Conservation (phyloP, 2,113 vertebrate genomes). For the Kryptolebias marmoratus region DNA sequence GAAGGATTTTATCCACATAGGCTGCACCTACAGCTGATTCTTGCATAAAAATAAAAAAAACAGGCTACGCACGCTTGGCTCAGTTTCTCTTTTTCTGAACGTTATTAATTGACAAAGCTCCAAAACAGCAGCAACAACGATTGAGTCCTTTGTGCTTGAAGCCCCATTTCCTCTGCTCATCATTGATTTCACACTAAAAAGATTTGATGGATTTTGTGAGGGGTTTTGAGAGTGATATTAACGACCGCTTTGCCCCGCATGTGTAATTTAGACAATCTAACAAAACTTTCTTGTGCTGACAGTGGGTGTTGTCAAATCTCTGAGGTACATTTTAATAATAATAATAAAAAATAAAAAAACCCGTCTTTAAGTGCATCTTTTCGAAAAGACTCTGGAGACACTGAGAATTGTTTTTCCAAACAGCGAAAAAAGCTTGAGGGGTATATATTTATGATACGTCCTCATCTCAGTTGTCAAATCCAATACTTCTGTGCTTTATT, state of each 20-base stretch:
- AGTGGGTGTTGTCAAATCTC: constrained; percentile 8
- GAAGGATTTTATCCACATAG: constrained; percentile 6
- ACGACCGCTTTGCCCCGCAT: not conserved
- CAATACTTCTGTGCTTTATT: constrained; percentile 10
- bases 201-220: constrained; percentile 4
- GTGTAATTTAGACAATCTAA: constrained; percentile 22
- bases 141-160: not conserved
- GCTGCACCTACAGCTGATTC: constrained; percentile 17
- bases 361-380: constrained; percentile 7
- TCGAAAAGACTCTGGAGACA: constrained; percentile 1
- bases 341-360: not conserved
- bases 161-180: constrained; percentile 17
- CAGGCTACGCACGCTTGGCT: not conserved
- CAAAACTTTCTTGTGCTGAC: constrained; percentile 18
- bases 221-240: constrained; percentile 1
- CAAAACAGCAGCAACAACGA: not conserved
- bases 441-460: constrained; percentile 11
- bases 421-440: constrained; percentile 9
- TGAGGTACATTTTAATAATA: constrained; percentile 16
- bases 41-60: constrained; percentile 29
- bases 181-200: constrained; percentile 7
- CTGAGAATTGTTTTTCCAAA: not conserved
- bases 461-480: constrained; percentile 1
- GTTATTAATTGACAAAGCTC: constrained; percentile 14
- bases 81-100: not conserved